Base-by-base conservation (phyloP, 2,888 invertebrate genomes). In the Laothoe populi region DNA sequence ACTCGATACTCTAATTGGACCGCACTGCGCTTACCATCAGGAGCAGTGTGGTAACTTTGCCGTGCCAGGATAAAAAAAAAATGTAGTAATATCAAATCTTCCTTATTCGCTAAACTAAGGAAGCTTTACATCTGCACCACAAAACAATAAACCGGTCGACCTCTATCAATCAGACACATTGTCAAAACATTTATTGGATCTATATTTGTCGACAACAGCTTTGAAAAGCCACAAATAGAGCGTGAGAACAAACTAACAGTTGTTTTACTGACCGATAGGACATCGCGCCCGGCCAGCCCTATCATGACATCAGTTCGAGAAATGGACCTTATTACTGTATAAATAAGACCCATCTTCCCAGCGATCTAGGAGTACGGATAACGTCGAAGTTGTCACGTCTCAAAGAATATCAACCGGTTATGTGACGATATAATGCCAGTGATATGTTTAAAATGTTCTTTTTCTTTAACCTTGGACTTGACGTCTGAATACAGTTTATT, bases 371-470 rank as follows among this genome's bases (percentile, higher is more conserved):
- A 65, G 66, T 64, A 70, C 60, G 64, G 65, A 70, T 61, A 65
- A 64, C 61, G 66, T 66, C 70, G 71, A 69, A 72, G 68, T 67
- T 76, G 78, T 77, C 82, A 81, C 82, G 83, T 84, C 79, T 84
- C 82, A 83, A 86, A 86, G 82, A 83, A 83, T 83, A 78, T 73
- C 70, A 77, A 81, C 83, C 83, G 80, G 84, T 81, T 81, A 78
- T 73, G 70, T 61, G 35, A 35, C 53, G 53, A 53, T 35, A 53
- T 35, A 53, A 19, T 53, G 53, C 31, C 53, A 53, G 53, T 19
- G 31, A 53, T 53, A 19, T 31, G 53, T 53, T 53, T 53, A 53
- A 53, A 53, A 53, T 19, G 19, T 19, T 31, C 31, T 35, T 53
- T 53, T 53, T 53, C 53, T 35, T 21, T 35, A 53, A 53, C 53